Conservation (phyloP, 2,888 invertebrate species). For the Poecilus cupreus region DNA sequence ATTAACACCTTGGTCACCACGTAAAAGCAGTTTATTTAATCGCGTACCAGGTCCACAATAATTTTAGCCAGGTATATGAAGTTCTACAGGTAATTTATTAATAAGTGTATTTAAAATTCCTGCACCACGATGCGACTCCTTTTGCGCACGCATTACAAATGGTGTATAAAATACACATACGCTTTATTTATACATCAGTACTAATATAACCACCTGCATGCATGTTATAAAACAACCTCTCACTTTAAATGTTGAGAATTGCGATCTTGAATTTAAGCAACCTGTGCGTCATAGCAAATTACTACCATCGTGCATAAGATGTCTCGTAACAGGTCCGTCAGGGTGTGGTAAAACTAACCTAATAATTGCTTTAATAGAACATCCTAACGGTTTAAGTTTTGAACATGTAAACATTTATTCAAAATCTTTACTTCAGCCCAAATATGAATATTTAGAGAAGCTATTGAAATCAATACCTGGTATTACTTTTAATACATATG, state of each 20-base stretch:
- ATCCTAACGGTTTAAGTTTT: constrained; percentile 55
- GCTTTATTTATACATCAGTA: neutral
- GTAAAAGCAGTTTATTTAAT: constrained; percentile 60
- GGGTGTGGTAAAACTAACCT: constrained; percentile 60
- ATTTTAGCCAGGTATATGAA: constrained; percentile 64
- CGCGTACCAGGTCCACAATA: no score
- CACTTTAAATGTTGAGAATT: neutral
- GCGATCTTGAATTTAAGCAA: neutral
- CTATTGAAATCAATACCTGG: no score
- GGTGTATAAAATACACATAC: neutral
- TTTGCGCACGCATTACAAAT: neutral
- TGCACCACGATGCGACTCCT: no score
- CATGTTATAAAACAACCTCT: no score
- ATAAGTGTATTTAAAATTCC: constrained; percentile 52
- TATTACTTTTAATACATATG: no score
- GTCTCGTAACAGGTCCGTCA: neutral
- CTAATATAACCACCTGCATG: no score
- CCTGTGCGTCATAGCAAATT: constrained; percentile 47
- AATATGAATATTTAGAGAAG: no score
- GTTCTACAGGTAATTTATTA: constrained; percentile 64
- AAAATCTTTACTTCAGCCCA: constrained; percentile 63
- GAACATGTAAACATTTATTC: constrained; percentile 62
- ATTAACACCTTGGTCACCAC: constrained; percentile 65
- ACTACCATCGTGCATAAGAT: constrained; percentile 24
- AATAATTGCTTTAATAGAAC: constrained; percentile 19